Percentiles rank a stretch among this genome's conserved stretches.
Evolutionary conservation across 2,888 invertebrate species (phyloP).

Genomic region (Coecobrya sp.): DNA sequence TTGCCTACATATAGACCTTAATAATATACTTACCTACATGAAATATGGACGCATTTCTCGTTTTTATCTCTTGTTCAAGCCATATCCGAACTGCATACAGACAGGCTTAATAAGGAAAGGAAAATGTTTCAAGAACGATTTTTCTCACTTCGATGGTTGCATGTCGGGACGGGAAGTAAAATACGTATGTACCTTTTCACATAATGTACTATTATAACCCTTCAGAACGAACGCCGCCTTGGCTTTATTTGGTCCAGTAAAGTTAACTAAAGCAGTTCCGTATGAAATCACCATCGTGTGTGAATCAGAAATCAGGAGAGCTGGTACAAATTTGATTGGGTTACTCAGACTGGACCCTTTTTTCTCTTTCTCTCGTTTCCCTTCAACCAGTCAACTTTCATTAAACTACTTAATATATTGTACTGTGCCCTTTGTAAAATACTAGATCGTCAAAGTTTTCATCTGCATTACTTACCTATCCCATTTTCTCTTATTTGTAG

Average conservation of each 20-base stretch:
- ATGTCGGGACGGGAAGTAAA: not conserved
- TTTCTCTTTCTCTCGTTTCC: not conserved
- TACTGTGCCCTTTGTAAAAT: not conserved
- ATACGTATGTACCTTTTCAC: not conserved
- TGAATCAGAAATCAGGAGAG: too few species aligned
- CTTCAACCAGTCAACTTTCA: not conserved
- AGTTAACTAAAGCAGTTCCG: not conserved
- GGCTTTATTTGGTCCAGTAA: not conserved
- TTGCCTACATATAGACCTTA: not conserved
- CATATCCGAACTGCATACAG: not conserved
- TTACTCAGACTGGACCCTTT: constrained; percentile 8
- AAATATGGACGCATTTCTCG: not conserved
- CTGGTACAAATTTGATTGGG: constrained; percentile 50
- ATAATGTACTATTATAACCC: not conserved
- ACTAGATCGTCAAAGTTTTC: constrained; percentile 33
- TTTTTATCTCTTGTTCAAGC: not conserved
- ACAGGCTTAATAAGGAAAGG: constrained; percentile 6
- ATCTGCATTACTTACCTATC: not conserved
- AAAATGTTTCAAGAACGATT: constrained; percentile 12
- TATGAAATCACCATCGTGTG: not conserved
- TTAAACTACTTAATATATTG: constrained; percentile 1
- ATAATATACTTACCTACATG: not conserved
- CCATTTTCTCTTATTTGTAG: not conserved
- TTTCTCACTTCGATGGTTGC: constrained; percentile 30
- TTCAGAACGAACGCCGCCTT: too few species aligned